Evolutionary conservation across 2,113 vertebrate genomes (phyloP), one percentile per base, ranked within the genome.

Genomic region (Conger conger): DNA sequence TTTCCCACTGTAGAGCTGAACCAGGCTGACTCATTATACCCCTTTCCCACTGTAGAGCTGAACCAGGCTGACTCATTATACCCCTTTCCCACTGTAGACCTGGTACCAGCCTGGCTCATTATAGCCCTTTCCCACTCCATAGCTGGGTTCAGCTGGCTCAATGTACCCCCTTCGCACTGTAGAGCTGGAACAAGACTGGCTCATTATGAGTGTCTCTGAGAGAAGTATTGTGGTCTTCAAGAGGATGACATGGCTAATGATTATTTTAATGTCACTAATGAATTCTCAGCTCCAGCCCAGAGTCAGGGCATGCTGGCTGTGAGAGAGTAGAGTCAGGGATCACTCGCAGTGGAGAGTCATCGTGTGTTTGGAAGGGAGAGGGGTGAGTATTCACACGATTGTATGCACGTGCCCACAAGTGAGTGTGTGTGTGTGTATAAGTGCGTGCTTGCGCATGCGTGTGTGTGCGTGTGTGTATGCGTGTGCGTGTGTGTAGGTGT

Each of bases 321-420:
- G n/a, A 15, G 63, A 42, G 82, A 77, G 20, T 18, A 5, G 30
- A 16, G 45, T 77, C 20, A 36, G 79, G 17, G 54, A 57, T 9
- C 1, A 16, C 3, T 16, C 9, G 17, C 54, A 16, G 15, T 27
- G 57, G 45, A 57, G 54, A 84, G 37, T 53, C 60, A 81, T 89
- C 87, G 85, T 88, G 91, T 91, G 89, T 93, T 92, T 93, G 89
- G 90, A 90, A 93, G 88, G 91, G 92, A 89, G 87, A 87, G 85
- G 83, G 90, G 89, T 92, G 88, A 93, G 90, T 90, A 88, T 94
- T 92, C 91, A 88, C 89, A 33, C 92, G 90, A 90, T 92, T 84
- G 88, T 91, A 91, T 93, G 92, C 20, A 17, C 9, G 57, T 60
- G 57, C 20, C 8, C 20, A 17, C 18, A 17, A 13, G 57, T 3